Evolutionary conservation across 2,797 vertebrate genomes (phyloP), one percentile per base, ranked within the genome.

Genomic region (Labeo calbasu): DNA sequence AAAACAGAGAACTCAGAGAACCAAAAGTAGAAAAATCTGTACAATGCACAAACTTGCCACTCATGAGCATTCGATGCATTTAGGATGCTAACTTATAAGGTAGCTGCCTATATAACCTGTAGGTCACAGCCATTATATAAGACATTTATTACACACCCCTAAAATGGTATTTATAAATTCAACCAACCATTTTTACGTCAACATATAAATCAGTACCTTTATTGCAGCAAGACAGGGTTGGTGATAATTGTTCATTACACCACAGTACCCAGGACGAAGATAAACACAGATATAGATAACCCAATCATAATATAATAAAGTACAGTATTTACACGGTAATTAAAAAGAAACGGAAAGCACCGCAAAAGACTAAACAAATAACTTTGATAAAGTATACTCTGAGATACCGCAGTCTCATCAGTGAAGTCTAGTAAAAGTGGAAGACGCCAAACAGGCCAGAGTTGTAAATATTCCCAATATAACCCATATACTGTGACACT

Each of bases 281-380:
- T 69, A 65, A 55, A 28, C 55, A 73, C 25, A 65, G 28, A 23
- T 50, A 48, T 40, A 81, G 21, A 85, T 50, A 71, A 72, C 63
- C 76, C 68, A 53, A 72, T 63, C 55, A 72, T 71, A 65, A 61
- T 46, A 81, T 40, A 81, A 79, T 72, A 72, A 72, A 72, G 66
- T 25, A 11, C 43, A 51, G 55, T 53, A 72, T 84, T 82, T 53
- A 79, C 46, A 72, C 46, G 36, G 66, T 51, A 13, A 70, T 84
- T 71, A 84, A 32, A 71, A 15, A 43, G 75, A 77, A 55, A 53
- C 5, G 8, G 73, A 40, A 46, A 82, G 70, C 40, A 73, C 46
- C 12, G 2, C 21, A 69, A 57, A 69, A 55, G 78, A 55, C 48
- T 23, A 79, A 79, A 79, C 50, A 79, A 69, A 69, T 32, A 40